Conservation (phyloP, 2,113 vertebrate genomes). For the Ovis aries region DNA sequence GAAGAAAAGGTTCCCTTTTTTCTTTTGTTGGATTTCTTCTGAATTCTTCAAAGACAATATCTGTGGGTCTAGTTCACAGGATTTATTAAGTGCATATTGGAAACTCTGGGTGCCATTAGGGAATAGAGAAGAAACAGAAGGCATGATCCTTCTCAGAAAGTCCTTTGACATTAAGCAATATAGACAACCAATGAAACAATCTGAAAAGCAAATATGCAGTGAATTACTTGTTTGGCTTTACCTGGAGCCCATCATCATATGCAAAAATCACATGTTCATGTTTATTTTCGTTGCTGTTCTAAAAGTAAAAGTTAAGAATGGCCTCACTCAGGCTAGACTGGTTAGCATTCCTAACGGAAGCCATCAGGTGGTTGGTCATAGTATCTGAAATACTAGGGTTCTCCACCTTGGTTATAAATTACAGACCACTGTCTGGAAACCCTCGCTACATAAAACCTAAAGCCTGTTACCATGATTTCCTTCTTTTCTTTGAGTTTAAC, state of each 20-base stretch:
- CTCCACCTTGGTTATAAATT: constrained; percentile 38
- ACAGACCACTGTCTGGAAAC: constrained; percentile 1
- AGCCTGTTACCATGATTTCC: constrained; percentile 13
- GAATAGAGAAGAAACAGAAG: neutral
- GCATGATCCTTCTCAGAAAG: neutral
- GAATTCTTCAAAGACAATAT: neutral
- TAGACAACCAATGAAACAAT: neutral
- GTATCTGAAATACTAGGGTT: neutral
- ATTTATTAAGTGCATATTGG: neutral
- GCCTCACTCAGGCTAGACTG: constrained; percentile 1
- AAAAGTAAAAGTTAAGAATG: constrained; percentile 36
- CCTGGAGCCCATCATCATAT: neutral
- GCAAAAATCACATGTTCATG: neutral
- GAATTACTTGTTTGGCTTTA: constrained; percentile 10
- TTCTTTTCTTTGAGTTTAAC: constrained; percentile 14
- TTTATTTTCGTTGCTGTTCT: constrained; percentile 37
- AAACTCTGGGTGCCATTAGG: neutral
- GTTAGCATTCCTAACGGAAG: constrained; percentile 35
- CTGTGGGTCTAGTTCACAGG: neutral
- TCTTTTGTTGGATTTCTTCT: neutral
- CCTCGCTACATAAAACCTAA: neutral
- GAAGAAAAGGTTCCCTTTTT: neutral
- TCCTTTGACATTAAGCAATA: neutral
- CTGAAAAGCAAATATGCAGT: neutral
- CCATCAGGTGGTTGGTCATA: neutral